phyloP scores from a whole-genome alignment of 1,140 invertebrate genomes.

The Pararge aegeria region DNA sequence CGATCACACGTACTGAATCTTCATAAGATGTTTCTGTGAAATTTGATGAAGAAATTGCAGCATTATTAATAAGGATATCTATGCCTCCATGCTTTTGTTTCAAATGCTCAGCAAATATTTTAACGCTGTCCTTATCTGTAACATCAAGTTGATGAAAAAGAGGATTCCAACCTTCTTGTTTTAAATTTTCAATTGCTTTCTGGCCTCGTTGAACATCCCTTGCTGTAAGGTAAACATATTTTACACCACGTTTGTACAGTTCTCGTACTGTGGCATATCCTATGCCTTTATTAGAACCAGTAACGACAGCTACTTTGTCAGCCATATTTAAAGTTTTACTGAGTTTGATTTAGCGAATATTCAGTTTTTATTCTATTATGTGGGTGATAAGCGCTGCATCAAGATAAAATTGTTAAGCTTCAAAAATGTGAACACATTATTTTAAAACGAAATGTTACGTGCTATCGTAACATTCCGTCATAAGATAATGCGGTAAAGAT shows the following conservation, averaged over 20 bases:
- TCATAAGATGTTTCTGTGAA: slow-evolving; percentile 40
- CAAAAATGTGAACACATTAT: not conserved
- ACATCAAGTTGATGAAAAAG: slow-evolving; percentile 83
- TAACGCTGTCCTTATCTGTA: slow-evolving; percentile 80
- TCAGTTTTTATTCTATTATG: not conserved
- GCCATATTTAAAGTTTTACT: slow-evolving; percentile 35
- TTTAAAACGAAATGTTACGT: too few species aligned
- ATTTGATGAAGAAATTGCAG: slow-evolving; percentile 11
- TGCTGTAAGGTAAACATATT: slow-evolving; percentile 82
- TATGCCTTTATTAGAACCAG: slow-evolving; percentile 88
- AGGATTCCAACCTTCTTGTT: slow-evolving; percentile 74
- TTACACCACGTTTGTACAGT: slow-evolving; percentile 81
- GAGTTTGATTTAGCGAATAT: not conserved
- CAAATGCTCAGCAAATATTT: slow-evolving; percentile 79
- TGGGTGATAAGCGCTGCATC: not conserved
- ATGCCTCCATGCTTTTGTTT: slow-evolving; percentile 84
- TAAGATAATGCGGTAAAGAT: too few species aligned
- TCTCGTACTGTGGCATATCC: slow-evolving; percentile 84
- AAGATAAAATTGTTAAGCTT: too few species aligned
- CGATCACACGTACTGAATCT: slow-evolving; percentile 77
- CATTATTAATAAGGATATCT: slow-evolving; percentile 82
- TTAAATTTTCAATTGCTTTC: slow-evolving; percentile 79
- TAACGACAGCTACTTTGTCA: slow-evolving; percentile 78
- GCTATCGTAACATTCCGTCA: too few species aligned
- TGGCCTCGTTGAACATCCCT: slow-evolving; percentile 76